These are phyloP conservation scores for Aurelia coerulea DNA, from an alignment of 30 jellyfish, hydroid and myxozoan species.

Conservation along the genomic window DNA sequence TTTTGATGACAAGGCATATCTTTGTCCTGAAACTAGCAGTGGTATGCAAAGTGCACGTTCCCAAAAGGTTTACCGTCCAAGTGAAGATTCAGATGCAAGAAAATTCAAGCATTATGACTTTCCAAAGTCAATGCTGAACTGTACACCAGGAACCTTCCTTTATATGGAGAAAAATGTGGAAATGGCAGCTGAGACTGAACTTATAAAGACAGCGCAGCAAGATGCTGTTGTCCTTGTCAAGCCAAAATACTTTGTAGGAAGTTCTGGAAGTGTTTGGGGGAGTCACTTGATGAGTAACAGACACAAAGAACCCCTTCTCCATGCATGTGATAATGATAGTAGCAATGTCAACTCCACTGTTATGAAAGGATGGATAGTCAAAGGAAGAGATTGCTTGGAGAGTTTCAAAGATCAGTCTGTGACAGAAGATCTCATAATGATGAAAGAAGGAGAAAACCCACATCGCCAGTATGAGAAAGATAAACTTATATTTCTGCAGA, in stretches of 20 bases:
- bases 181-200: constrained; percentile 1
- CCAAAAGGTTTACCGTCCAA: constrained; percentile 41
- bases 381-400: constrained; percentile 15
- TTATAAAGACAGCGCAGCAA: constrained; percentile 27
- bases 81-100: constrained; percentile 47
- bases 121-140: constrained; percentile 48
- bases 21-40: constrained; percentile 48
- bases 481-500: background rate
- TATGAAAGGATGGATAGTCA: constrained; percentile 16
- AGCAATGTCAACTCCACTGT: background rate
- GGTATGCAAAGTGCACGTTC: constrained; percentile 55
- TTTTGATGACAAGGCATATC: constrained; percentile 24
- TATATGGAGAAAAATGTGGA: constrained; percentile 29
- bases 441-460: constrained; percentile 16
- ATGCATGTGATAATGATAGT: background rate
- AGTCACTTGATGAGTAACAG: constrained; percentile 38
- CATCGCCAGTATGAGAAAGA: constrained; percentile 22
- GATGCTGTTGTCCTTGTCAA: constrained; percentile 26
- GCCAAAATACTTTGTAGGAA: constrained; percentile 60
- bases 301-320: constrained; percentile 17
- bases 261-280: constrained; percentile 54
- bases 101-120: constrained; percentile 48
- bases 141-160: constrained; percentile 44
- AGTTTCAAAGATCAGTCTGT: constrained; percentile 3
- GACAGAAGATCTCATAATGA: constrained; percentile 13